Conservation (phyloP, 2,113 vertebrate species). For the Chaenogobius annularis region DNA sequence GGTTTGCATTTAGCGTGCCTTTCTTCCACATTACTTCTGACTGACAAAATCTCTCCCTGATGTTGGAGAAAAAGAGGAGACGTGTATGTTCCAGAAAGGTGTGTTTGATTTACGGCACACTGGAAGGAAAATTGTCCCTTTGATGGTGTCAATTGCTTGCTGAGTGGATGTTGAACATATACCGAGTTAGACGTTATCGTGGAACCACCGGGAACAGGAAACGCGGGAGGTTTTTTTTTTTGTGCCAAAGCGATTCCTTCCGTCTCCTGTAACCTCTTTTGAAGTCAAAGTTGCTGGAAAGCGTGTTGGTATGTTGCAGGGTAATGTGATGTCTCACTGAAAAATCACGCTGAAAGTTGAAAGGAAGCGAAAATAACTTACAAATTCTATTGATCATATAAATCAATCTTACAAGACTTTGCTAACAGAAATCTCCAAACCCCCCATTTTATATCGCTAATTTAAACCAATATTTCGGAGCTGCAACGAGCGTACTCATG, state of each 20-base stretch:
- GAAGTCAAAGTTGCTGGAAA: conserved; percentile 8
- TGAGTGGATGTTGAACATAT: conserved; percentile 23
- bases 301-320: background rate
- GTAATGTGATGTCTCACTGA: background rate
- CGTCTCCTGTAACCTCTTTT: background rate
- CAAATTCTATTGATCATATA: too few species aligned
- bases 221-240: background rate
- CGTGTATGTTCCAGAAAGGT: conserved; percentile 23
- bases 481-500: too few species aligned
- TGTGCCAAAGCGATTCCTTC: conserved; percentile 8
- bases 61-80: conserved; percentile 40
- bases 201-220: conserved; percentile 1
- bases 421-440: too few species aligned
- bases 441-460: too few species aligned
- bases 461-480: too few species aligned
- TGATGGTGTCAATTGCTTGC: conserved; percentile 31
- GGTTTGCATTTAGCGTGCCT: conserved; percentile 43
- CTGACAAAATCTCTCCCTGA: conserved; percentile 34
- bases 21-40: conserved; percentile 54
- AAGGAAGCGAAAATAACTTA: background rate
- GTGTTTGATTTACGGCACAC: conserved; percentile 27
- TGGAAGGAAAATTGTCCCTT: conserved; percentile 38
- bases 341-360: background rate
- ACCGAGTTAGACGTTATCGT: conserved; percentile 29
- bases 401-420: too few species aligned